A percentile compares a stretch with the other conserved stretches of the same genome.
phyloP scores from a whole-genome alignment of 2,797 vertebrate species.

The Crotalus adamanteus region DNA sequence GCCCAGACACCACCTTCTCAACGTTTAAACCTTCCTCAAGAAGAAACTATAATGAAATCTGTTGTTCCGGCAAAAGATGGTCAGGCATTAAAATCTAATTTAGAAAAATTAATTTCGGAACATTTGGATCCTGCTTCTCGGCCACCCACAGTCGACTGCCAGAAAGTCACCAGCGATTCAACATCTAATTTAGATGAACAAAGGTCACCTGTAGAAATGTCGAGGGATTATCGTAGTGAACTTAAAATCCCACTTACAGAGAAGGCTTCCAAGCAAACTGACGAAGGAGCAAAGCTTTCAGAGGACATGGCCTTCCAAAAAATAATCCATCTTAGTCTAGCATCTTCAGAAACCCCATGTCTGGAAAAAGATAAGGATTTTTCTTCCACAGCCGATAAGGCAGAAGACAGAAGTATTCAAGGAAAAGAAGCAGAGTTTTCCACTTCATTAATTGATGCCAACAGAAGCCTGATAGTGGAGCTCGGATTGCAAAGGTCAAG shows the following conservation, averaged over 20 bases:
- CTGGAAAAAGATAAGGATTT: background rate
- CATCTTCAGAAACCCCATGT: background rate
- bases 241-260: constrained; percentile 18
- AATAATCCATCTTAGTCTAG: background rate
- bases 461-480: constrained; percentile 16
- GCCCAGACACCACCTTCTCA: background rate
- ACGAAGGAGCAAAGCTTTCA: constrained; percentile 23
- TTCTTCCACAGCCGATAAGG: background rate
- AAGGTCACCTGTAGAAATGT: background rate
- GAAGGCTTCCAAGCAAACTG: constrained; percentile 14
- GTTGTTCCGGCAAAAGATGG: constrained; percentile 32
- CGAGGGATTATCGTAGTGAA: constrained; percentile 11
- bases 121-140: constrained; percentile 21
- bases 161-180: constrained; percentile 8
- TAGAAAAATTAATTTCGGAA: constrained; percentile 61
- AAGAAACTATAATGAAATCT: constrained; percentile 52
- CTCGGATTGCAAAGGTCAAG: constrained; percentile 41
- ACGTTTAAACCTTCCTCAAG: background rate
- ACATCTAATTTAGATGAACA: constrained; percentile 7
- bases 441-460: constrained; percentile 16
- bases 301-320: constrained; percentile 4
- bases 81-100: constrained; percentile 36
- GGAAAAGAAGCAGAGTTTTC: background rate
- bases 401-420: background rate
- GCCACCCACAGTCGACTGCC: background rate